phyloP scores from a whole-genome alignment of 1,140 invertebrate species.

The Steinernema feltiae region DNA sequence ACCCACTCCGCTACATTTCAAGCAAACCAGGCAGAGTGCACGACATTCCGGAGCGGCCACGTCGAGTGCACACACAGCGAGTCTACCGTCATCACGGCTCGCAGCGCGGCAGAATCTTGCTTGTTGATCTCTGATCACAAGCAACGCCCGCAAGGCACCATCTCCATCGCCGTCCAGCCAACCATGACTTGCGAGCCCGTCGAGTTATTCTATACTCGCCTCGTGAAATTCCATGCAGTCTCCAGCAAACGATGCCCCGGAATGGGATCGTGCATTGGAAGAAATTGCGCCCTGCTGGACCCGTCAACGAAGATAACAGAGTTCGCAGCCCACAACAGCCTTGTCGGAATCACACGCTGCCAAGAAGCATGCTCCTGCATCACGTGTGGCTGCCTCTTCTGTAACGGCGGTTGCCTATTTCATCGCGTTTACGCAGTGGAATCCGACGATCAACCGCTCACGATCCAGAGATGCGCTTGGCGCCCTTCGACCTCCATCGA shows the following conservation, averaged over 20 bases:
- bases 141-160: neutral
- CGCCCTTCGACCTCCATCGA: neutral
- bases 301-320: neutral
- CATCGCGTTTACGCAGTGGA: neutral
- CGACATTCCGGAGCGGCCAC: neutral
- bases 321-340: neutral
- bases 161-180: neutral
- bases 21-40: neutral
- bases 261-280: neutral
- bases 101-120: neutral
- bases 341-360: neutral
- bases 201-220: neutral
- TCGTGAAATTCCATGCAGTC: neutral
- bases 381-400: constrained; percentile 4
- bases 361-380: neutral
- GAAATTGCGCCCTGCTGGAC: neutral
- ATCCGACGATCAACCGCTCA: neutral
- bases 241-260: constrained; percentile 1
- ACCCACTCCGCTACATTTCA: neutral
- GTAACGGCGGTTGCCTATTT: neutral
- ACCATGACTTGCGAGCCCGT: neutral
- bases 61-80: neutral
- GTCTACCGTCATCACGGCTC: neutral
- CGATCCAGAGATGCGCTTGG: neutral
- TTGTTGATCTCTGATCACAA: neutral